phyloP scores from a whole-genome alignment of 2,113 vertebrate species.

The Pyxicephalus adspersus region DNA sequence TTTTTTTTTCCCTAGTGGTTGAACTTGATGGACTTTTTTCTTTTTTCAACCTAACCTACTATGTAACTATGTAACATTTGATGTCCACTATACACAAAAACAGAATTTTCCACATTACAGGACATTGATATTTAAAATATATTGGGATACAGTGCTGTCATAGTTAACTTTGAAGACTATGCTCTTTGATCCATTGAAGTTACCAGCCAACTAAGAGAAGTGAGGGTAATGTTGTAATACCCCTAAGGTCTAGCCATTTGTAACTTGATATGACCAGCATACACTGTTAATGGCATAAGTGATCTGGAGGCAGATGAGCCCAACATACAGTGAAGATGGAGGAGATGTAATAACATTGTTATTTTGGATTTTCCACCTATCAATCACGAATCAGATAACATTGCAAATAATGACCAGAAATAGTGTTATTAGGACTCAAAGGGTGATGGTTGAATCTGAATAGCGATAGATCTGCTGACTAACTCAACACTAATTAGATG shows the following conservation, averaged over 20 bases:
- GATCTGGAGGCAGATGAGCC: constrained; percentile 43
- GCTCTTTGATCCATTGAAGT: neutral
- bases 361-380: neutral
- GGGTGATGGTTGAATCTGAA: neutral
- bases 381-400: constrained; percentile 16
- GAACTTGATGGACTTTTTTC: too few species aligned
- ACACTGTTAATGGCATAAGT: constrained; percentile 39
- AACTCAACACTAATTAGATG: neutral
- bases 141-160: too few species aligned
- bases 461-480: neutral
- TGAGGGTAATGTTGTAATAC: constrained; percentile 24
- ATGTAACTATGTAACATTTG: too few species aligned
- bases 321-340: neutral
- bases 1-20: too few species aligned
- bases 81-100: too few species aligned
- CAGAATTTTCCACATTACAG: too few species aligned
- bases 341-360: neutral
- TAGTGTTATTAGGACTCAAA: neutral
- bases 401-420: neutral
- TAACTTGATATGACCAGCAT: constrained; percentile 41
- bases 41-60: too few species aligned
- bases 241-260: constrained; percentile 31
- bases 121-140: too few species aligned
- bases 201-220: neutral
- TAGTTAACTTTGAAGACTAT: neutral